These are phyloP conservation scores for Panthera uncia DNA, from an alignment of 2,113 vertebrate species.

Conservation along the genomic window DNA sequence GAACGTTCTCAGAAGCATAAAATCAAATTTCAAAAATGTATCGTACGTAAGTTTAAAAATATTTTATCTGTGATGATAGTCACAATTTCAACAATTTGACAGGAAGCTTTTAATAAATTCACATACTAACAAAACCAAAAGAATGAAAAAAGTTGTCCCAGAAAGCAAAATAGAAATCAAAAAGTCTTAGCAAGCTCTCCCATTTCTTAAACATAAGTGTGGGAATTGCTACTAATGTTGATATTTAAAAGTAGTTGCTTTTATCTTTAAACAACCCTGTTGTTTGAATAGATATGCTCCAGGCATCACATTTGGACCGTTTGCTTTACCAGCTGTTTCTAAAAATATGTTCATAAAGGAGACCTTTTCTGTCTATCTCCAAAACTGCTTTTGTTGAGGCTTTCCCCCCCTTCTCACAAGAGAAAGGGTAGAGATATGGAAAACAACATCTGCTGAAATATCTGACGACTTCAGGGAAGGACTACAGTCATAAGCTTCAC, in stretches of 20 bases:
- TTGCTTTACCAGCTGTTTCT: constrained; percentile 84
- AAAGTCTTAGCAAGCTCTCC: not conserved
- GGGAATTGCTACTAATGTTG: constrained; percentile 42
- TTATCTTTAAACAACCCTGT: constrained; percentile 77
- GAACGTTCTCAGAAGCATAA: not conserved
- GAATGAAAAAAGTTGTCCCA: not conserved
- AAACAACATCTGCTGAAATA: constrained; percentile 79
- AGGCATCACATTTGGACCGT: constrained; percentile 76
- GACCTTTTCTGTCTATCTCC: constrained; percentile 46
- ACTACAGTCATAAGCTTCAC: constrained; percentile 39
- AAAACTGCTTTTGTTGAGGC: constrained; percentile 71
- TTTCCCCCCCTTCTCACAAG: constrained; percentile 63
- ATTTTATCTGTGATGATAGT: not conserved
- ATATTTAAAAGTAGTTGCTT: constrained; percentile 57
- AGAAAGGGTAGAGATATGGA: constrained; percentile 65
- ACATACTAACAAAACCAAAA: constrained; percentile 17
- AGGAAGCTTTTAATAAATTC: not conserved
- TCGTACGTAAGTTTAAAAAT: not conserved
- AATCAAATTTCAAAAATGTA: not conserved
- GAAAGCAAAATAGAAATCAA: constrained; percentile 7
- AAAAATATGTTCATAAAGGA: constrained; percentile 75
- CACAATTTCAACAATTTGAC: not conserved
- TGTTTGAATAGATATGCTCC: constrained; percentile 76
- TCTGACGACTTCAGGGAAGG: constrained; percentile 74
- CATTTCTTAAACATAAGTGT: not conserved